Evolutionary conservation across 2,113 vertebrate genomes (phyloP).

Genomic region (Zootoca vivipara): DNA sequence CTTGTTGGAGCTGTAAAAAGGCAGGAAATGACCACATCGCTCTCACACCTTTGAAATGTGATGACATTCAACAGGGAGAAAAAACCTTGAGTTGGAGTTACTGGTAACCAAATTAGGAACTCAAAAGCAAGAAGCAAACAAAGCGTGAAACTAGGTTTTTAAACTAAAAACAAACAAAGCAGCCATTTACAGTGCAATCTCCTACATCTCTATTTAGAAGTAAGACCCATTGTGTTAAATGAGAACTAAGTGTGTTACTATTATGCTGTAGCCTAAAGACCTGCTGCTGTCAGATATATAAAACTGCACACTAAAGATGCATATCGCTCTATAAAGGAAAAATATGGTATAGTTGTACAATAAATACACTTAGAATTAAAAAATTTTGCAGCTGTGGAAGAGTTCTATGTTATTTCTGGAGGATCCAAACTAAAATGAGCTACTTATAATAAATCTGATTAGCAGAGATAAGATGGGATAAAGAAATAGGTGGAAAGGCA

Average conservation of each 20-base stretch:
- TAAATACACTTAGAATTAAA: not conserved
- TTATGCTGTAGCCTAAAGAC: not conserved
- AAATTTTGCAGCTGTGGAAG: not conserved
- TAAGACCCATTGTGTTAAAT: not conserved
- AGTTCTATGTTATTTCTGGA: not conserved
- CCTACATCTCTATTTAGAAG: not conserved
- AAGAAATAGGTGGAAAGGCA: not conserved
- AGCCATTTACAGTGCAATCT: not conserved
- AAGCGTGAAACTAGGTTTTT: not conserved
- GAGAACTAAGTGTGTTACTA: not conserved
- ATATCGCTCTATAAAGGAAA: not conserved
- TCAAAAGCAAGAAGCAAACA: not conserved
- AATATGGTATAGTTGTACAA: not conserved
- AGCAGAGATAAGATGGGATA: not conserved
- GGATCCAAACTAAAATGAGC: fast-evolving
- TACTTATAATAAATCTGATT: not conserved
- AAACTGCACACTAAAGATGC: not conserved
- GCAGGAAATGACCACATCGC: conserved; percentile 66
- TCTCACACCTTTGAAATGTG: conserved; percentile 46
- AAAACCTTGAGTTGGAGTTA: not conserved
- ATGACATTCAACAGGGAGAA: not conserved
- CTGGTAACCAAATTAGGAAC: not conserved
- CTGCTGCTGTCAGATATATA: not conserved
- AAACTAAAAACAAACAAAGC: not conserved
- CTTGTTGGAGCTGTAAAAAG: conserved; percentile 55